These are phyloP conservation scores for Lagocephalus sceleratus DNA, from an alignment of 2,797 vertebrate species.

Conservation along the genomic window DNA sequence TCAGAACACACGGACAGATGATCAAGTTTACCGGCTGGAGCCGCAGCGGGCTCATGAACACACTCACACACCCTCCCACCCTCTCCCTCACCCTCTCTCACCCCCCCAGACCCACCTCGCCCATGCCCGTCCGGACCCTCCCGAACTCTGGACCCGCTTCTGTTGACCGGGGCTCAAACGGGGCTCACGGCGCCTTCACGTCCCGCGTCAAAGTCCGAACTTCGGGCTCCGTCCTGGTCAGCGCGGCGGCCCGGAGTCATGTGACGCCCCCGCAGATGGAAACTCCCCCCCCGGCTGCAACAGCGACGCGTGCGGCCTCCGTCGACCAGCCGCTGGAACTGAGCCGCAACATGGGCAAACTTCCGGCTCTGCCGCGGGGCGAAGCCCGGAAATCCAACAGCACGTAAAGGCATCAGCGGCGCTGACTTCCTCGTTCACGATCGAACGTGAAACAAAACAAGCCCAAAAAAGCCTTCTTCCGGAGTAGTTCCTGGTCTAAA, in stretches of 20 bases:
- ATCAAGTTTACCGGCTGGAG: background rate
- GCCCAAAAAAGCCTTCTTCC: no score
- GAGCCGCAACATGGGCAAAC: background rate
- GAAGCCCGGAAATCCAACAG: background rate
- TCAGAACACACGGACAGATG: no score
- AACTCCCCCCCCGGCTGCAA: no score
- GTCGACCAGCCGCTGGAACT: no score
- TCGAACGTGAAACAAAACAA: background rate
- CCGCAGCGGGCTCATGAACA: background rate
- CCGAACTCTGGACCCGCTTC: conserved; percentile 17
- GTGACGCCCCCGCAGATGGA: no score
- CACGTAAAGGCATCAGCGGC: background rate
- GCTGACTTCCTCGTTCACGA: conserved; percentile 37
- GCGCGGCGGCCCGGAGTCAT: no score
- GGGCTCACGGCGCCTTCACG: conserved; percentile 27
- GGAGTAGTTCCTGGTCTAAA: no score
- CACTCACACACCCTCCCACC: background rate
- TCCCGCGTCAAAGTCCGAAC: conserved; percentile 10
- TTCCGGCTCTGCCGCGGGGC: background rate
- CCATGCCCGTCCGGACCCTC: conserved; percentile 23
- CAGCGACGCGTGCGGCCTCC: no score
- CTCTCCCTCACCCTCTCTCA: conserved; percentile 26
- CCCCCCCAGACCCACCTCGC: no score
- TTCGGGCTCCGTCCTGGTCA: rapidly evolving
- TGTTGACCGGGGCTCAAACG: conserved; percentile 32